Percentiles rank a stretch among this genome's conserved stretches.
Evolutionary conservation across 2,797 vertebrate species (phyloP).

Genomic region (Cheirogaleus major): DNA sequence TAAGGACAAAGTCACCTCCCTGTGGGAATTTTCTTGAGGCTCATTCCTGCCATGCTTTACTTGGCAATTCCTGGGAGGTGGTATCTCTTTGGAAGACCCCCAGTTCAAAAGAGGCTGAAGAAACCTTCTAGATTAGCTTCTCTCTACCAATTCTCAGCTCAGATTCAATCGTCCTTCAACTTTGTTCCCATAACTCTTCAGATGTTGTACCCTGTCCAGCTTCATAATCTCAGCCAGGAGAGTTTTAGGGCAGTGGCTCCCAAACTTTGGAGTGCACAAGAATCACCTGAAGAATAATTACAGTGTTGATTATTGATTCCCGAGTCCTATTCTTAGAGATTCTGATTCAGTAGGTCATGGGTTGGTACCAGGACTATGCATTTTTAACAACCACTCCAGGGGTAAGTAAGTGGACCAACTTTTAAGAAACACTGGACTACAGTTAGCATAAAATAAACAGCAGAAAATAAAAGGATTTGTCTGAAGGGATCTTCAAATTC

Average conservation of each 20-base stretch:
- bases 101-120: constrained; percentile 15
- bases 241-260: not conserved
- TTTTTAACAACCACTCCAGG: not conserved
- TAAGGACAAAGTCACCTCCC: constrained; percentile 60
- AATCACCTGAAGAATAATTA: not conserved
- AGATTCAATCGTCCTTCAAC: not conserved
- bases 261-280: not conserved
- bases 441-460: not conserved
- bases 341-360: not conserved
- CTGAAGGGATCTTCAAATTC: constrained; percentile 29
- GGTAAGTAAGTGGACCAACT: not conserved
- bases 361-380: not conserved
- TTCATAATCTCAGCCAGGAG: not conserved
- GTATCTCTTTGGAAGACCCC: not conserved
- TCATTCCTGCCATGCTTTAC: not conserved
- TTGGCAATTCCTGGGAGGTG: not conserved
- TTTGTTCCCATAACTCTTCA: not conserved
- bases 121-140: not conserved
- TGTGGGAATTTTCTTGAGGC: not conserved
- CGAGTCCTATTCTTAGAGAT: not conserved
- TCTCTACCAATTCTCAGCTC: not conserved
- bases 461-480: not conserved
- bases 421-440: constrained; percentile 16
- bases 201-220: not conserved
- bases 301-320: not conserved